Evolutionary conservation across 2,888 invertebrate genomes (phyloP), one percentile per base, ranked within the genome.

Genomic region (Drymonia ruficornis): DNA sequence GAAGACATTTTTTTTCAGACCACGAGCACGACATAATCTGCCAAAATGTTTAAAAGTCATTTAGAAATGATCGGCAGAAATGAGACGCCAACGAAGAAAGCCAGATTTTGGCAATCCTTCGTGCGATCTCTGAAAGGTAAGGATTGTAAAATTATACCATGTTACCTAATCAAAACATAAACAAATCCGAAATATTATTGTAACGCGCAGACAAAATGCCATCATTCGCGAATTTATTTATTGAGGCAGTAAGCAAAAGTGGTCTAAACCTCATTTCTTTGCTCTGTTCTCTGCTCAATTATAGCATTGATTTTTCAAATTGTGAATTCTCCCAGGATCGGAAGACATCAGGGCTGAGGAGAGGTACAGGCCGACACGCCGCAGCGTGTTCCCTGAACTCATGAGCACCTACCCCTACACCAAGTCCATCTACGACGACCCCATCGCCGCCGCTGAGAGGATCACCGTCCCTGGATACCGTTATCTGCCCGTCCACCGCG

Each of bases 11-110:
- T 81, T 76, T 91, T 91, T 55, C 93, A 96, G 96, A 95, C 94
- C 94, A 96, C 96, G 96, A 96, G 95, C 95, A 94, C 93, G 91
- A 94, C 94, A 94, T 93, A 94, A 94, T 89, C 93, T 86, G 94
- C 91, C 94, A 96, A 95, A 94, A 96, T 97, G 96, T 97, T 97
- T 94, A 97, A 96, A 94, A 96, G 93, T 93, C 97, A 97, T 94
- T 95, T 97, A 94, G 97, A 97, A 94, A 97, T 97, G 96, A 97
- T 97, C 89, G 97, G 97, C 93, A 96, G 97, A 93, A 97, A 97
- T 91, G 97, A 97, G 94, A 95, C 96, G 88, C 95, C 97, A 87
- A 96, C 96, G 93, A 97, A 96, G 94, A 97, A 97, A 94, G 97
- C 97, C 89, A 97, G 95, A 94, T 97, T 97, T 94, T 97, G 97